Percentiles rank a stretch among this genome's conserved stretches.
These are phyloP conservation scores for Torymus texanus DNA, from an alignment of 2,888 invertebrate species.

Conservation along the genomic window DNA sequence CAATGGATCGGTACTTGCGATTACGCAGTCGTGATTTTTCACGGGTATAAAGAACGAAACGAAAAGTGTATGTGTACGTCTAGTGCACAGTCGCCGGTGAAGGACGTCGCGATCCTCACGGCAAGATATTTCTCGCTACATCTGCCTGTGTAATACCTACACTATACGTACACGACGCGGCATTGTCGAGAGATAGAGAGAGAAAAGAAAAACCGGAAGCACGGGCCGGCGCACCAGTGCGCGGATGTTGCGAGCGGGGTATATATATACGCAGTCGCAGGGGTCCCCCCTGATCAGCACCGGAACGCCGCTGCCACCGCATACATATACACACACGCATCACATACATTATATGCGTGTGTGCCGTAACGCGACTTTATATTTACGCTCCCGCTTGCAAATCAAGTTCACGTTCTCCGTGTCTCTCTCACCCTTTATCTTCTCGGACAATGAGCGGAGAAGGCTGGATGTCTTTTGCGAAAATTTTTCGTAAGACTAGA, in stretches of 20 bases:
- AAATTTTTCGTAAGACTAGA: too few relatives aligned
- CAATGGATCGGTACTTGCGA: not conserved
- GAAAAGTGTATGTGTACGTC: conserved; percentile 22
- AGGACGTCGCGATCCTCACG: conserved; percentile 40
- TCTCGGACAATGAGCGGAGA: not conserved
- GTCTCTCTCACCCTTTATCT: conserved; percentile 6
- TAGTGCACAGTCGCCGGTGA: not conserved
- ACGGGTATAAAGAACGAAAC: conserved; percentile 26
- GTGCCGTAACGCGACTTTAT: conserved; percentile 26
- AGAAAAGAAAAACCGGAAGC: conserved; percentile 69
- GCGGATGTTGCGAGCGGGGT: conserved; percentile 70
- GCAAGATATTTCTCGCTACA: conserved; percentile 36
- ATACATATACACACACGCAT: too few relatives aligned
- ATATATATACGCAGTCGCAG: conserved; percentile 41
- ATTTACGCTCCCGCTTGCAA: conserved; percentile 14
- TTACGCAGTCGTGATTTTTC: conserved; percentile 9
- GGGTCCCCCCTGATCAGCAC: conserved; percentile 60
- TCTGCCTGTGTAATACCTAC: conserved; percentile 8
- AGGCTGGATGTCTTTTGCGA: too few relatives aligned
- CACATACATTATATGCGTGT: not conserved
- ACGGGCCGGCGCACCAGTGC: conserved; percentile 66
- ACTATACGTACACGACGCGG: too few relatives aligned
- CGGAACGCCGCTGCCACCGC: conserved; percentile 61
- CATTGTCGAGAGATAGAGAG: not conserved
- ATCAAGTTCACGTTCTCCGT: conserved; percentile 37